A percentile compares a stretch with the other conserved stretches of the same genome.
These are phyloP conservation scores for Palythoa caribaeorum DNA, from an alignment of 92 coral and sea anemone species.

Conservation along the genomic window DNA sequence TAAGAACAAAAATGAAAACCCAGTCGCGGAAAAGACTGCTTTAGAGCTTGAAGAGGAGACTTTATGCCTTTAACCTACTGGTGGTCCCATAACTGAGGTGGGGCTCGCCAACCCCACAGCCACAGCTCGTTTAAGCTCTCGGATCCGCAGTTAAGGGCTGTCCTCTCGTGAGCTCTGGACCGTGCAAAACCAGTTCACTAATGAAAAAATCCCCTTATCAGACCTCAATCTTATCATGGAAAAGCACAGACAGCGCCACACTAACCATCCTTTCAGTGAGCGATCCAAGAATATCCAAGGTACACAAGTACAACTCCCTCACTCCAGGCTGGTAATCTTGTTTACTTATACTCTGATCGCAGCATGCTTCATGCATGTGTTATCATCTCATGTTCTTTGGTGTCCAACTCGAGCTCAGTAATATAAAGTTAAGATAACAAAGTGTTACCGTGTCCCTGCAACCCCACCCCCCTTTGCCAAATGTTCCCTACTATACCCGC, in stretches of 20 bases:
- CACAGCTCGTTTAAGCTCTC: conserved; percentile 47
- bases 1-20: conserved; percentile 49
- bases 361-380: too few species aligned
- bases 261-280: too few species aligned
- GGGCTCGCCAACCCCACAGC: conserved; percentile 44
- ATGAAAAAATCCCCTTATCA: conserved; percentile 33
- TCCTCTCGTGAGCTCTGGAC: conserved; percentile 58
- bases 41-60: conserved; percentile 65
- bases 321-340: too few species aligned
- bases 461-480: too few species aligned
- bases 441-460: too few species aligned
- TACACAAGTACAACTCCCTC: too few species aligned
- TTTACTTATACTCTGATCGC: too few species aligned
- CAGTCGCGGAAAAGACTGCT: conserved; percentile 58
- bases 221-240: conserved; percentile 3
- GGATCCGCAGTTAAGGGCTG: conserved; percentile 48
- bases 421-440: too few species aligned
- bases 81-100: neutral
- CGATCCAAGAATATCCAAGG: too few species aligned
- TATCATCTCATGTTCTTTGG: too few species aligned
- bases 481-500: too few species aligned
- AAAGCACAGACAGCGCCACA: neutral
- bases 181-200: conserved; percentile 49
- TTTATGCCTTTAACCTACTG: conserved; percentile 59
- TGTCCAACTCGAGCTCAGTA: too few species aligned